Base-by-base conservation (phyloP, 2,888 invertebrate species). In the Drosophila conformis region DNA sequence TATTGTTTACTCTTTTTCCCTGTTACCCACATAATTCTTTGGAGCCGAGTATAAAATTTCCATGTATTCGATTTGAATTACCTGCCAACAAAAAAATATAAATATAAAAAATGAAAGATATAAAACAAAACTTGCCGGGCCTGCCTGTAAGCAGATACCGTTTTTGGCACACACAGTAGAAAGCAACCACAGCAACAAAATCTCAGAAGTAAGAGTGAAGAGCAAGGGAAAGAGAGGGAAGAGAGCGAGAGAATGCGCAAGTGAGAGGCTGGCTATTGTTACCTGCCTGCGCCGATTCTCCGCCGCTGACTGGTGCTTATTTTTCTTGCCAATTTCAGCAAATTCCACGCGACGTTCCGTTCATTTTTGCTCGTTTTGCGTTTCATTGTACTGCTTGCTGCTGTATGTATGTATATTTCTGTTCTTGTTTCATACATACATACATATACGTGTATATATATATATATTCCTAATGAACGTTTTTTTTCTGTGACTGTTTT, bases 121-220 rank as follows among this genome's bases (percentile, higher is more conserved):
- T 53, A 69, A 56, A 63, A 53, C 64, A 54, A 56, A 76, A 82
- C 60, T 76, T 71, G 73, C 73, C 80, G 78, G 83, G 73, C 69
- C 80, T 78, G 83, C 58, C 73, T 83, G 87, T 90, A 87, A 87
- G 63, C 87, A 86, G 82, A 87, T 90, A 90, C 89, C 84, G 90
- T 86, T 88, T 82, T 73, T 87, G 63, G 71, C 38, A 38, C 59
- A 66, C 29, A 66, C 29, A 51, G 61, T 36, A 36, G 54, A 66
- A 42, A 75, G 54, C 69, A 68, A 52, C 48, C 58, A 59, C 66
- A 62, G 46, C 46, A 63, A 63, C 38, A 62, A 38, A 81, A 65
- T 64, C 53, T 65, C 73, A 62, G 46, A 61, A 69, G 48, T 36
- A 63, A 46, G 21, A 18, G 35, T n/a, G 29, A 33, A 56, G 62